These are phyloP conservation scores for Boloria selene DNA, from an alignment of 2,888 invertebrate species.

Conservation along the genomic window DNA sequence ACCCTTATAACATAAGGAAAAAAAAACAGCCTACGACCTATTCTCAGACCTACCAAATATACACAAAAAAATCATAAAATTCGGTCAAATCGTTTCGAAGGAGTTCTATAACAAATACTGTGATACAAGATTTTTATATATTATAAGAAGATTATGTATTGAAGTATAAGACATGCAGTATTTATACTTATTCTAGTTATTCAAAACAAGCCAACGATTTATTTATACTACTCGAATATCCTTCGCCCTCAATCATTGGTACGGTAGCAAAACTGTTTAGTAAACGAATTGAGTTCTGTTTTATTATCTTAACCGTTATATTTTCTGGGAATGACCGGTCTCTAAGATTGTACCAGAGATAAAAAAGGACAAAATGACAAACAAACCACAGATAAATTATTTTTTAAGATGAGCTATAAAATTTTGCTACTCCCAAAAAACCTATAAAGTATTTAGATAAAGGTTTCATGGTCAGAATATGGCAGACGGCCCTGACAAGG, in stretches of 20 bases:
- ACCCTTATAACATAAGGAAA: no score
- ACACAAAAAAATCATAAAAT: no score
- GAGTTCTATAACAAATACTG: no score
- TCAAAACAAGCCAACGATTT: no score
- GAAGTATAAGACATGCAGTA: no score
- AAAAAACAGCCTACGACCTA: no score
- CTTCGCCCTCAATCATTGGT: conserved; percentile 2
- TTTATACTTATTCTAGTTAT: no score
- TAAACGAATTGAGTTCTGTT: conserved; percentile 37
- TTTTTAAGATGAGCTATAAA: conserved; percentile 45
- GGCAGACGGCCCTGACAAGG: conserved; percentile 57
- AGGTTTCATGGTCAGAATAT: conserved; percentile 37
- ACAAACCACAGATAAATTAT: conserved; percentile 30
- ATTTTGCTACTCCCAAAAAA: conserved; percentile 48
- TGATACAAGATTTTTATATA: no score
- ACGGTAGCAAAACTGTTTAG: conserved; percentile 35
- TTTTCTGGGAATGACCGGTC: conserved; percentile 51
- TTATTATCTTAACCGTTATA: conserved; percentile 42
- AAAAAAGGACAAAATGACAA: conserved; percentile 46
- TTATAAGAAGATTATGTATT: no score
- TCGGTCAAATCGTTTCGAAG: no score
- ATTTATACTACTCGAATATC: no score
- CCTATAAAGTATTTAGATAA: conserved; percentile 41
- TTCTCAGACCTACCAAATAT: no score
- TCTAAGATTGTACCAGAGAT: conserved; percentile 48